These are phyloP conservation scores for Fulmarus glacialis DNA, from an alignment of 2,113 vertebrate species.

Conservation along the genomic window DNA sequence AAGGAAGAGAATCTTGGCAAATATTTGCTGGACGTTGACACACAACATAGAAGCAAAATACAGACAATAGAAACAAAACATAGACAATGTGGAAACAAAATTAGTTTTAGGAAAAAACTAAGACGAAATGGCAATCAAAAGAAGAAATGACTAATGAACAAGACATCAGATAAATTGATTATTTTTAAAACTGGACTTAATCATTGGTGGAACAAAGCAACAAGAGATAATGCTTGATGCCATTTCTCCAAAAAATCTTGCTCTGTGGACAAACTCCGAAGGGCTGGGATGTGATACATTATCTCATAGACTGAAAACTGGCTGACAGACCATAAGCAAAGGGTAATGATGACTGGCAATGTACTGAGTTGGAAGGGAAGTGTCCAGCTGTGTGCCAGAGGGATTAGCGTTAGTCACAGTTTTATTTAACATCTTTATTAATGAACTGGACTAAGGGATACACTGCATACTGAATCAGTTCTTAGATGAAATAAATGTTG, in stretches of 20 bases:
- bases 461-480: not conserved
- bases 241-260: not conserved
- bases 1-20: not conserved
- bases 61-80: not conserved
- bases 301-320: not conserved
- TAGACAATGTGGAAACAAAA: not conserved
- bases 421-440: conserved; percentile 68
- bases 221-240: not conserved
- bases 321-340: conserved; percentile 5
- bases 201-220: not conserved
- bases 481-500: not conserved
- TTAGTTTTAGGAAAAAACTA: not conserved
- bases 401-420: conserved; percentile 63
- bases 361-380: conserved; percentile 27
- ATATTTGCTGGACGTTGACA: not conserved
- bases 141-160: not conserved
- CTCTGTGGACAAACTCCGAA: not conserved
- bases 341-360: conserved; percentile 36
- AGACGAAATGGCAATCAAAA: not conserved
- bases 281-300: not conserved
- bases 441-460: conserved; percentile 18
- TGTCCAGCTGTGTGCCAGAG: conserved; percentile 60
- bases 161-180: not conserved
- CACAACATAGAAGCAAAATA: not conserved
- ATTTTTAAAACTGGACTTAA: not conserved